phyloP scores from a whole-genome alignment of 2,888 invertebrate species.

The Spicauda simplicius region DNA sequence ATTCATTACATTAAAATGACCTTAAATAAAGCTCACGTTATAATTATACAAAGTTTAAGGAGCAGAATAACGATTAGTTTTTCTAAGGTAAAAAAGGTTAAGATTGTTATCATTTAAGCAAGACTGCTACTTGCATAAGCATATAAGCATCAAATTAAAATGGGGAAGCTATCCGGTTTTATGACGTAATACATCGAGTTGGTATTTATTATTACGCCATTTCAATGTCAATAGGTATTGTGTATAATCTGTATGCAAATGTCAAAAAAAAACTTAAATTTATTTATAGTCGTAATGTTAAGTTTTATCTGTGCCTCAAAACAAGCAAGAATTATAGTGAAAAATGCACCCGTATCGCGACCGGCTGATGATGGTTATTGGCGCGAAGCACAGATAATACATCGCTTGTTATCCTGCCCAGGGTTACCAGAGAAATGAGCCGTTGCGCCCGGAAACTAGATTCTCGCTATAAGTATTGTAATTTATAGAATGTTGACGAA shows the following conservation, averaged over 20 bases:
- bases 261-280: neutral
- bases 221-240: too few relatives aligned
- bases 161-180: too few relatives aligned
- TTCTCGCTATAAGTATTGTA: slow-evolving; percentile 6
- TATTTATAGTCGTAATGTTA: neutral
- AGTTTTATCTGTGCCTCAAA: slow-evolving; percentile 38
- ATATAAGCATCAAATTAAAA: too few relatives aligned
- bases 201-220: too few relatives aligned
- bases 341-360: slow-evolving; percentile 56
- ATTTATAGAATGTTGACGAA: neutral
- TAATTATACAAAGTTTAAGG: too few relatives aligned
- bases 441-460: slow-evolving; percentile 26
- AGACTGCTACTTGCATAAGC: too few relatives aligned
- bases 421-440: slow-evolving; percentile 31
- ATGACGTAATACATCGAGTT: too few relatives aligned
- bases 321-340: slow-evolving; percentile 42
- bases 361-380: slow-evolving; percentile 68
- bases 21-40: too few relatives aligned
- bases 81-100: too few relatives aligned
- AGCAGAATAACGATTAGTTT: too few relatives aligned
- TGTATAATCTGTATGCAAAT: slow-evolving; percentile 11
- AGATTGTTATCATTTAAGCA: too few relatives aligned
- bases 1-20: too few relatives aligned
- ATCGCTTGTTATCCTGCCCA: slow-evolving; percentile 35
- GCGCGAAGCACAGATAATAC: slow-evolving; percentile 45